A percentile compares a stretch with the other conserved stretches of the same genome.
Conservation (phyloP, 92 coral and sea anemone species). For the Ricordea florida region DNA sequence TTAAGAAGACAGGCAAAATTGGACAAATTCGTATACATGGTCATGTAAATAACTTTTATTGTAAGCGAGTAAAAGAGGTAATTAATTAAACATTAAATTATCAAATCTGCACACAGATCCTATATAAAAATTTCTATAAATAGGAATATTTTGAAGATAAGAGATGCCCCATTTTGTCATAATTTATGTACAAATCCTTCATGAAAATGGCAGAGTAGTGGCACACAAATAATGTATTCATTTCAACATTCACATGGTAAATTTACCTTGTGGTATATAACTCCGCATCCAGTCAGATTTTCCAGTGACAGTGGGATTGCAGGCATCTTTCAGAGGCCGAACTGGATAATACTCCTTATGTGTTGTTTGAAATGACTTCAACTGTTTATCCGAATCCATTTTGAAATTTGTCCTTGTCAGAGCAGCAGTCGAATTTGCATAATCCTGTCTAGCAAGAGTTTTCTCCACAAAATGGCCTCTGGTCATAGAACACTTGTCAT, state of each 20-base stretch:
- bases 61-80: too few species aligned
- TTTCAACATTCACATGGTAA: neutral
- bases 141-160: too few species aligned
- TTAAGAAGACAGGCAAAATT: too few species aligned
- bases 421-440: conserved; percentile 57
- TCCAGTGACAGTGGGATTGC: conserved; percentile 58
- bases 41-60: too few species aligned
- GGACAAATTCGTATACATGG: too few species aligned
- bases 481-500: conserved; percentile 80
- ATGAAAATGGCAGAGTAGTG: too few species aligned
- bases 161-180: too few species aligned
- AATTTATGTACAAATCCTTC: too few species aligned
- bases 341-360: conserved; percentile 94
- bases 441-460: conserved; percentile 28
- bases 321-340: conserved; percentile 71
- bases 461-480: conserved; percentile 89
- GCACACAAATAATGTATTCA: too few species aligned
- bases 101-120: too few species aligned
- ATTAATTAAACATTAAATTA: too few species aligned
- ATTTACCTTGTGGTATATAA: conserved; percentile 86
- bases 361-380: conserved; percentile 85
- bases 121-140: too few species aligned
- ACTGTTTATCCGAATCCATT: conserved; percentile 84
- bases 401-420: conserved; percentile 85
- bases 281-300: conserved; percentile 88